Conservation (phyloP, 2,797 vertebrate genomes). For the Muscicapa striata region DNA sequence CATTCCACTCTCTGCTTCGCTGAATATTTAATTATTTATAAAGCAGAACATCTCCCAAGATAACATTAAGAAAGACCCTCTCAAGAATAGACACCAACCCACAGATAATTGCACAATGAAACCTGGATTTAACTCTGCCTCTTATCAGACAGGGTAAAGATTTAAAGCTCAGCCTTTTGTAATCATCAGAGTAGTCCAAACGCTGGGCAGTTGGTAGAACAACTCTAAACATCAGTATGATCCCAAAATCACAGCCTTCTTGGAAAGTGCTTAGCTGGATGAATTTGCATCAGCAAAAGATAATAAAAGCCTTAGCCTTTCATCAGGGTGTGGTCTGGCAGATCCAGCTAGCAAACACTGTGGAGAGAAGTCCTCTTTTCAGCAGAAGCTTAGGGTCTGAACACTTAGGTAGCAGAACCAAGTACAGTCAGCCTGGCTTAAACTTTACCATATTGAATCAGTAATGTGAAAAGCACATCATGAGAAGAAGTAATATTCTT, state of each 20-base stretch:
- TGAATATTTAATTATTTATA: constrained; percentile 31
- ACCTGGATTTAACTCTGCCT: not conserved
- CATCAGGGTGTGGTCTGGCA: not conserved
- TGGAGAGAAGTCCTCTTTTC: not conserved
- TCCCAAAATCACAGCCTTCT: not conserved
- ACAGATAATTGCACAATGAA: not conserved
- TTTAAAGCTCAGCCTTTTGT: not conserved
- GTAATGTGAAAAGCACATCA: not conserved
- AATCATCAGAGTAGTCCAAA: not conserved
- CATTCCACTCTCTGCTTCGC: not conserved
- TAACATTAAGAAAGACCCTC: not conserved
- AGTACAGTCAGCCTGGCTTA: not conserved
- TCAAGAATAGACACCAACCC: not conserved
- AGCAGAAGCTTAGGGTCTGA: not conserved
- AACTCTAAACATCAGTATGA: not conserved
- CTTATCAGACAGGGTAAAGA: not conserved
- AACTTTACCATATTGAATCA: not conserved
- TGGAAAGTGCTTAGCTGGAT: not conserved
- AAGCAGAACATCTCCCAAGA: not conserved
- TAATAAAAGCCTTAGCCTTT: not conserved
- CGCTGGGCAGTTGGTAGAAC: not conserved
- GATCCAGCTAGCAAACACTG: not conserved
- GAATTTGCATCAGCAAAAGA: not conserved
- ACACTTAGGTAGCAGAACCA: not conserved
- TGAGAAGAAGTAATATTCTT: not conserved